Percentiles rank a stretch among this genome's conserved stretches.
phyloP scores from a whole-genome alignment of 2,888 invertebrate species.

The Ditula angustiorana region DNA sequence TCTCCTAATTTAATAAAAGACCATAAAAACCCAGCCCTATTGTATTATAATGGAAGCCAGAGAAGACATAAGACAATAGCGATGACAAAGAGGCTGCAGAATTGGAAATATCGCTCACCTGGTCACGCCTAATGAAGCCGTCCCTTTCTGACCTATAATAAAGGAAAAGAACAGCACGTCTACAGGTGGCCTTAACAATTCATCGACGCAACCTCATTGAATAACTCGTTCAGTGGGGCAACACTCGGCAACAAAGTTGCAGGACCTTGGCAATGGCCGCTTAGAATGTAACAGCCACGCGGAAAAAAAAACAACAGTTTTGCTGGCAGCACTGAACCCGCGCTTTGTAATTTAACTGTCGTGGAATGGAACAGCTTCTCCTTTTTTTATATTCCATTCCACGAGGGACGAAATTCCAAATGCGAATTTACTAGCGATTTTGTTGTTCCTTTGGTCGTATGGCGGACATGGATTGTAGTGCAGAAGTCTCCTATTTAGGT shows the following conservation, averaged over 20 bases:
- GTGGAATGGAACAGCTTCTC: neutral
- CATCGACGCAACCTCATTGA: conserved; percentile 11
- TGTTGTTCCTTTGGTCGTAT: neutral
- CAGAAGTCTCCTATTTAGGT: neutral
- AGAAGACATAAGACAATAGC: neutral
- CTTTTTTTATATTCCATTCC: neutral
- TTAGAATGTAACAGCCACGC: neutral
- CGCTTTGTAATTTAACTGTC: neutral
- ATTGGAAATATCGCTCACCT: neutral
- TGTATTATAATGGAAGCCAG: neutral
- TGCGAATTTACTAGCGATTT: neutral
- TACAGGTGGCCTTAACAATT: neutral
- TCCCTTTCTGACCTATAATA: neutral
- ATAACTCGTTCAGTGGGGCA: conserved; percentile 19
- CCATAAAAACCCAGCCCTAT: neutral
- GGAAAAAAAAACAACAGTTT: neutral
- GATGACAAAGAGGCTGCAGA: neutral
- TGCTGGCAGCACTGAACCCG: neutral
- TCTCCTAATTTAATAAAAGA: neutral
- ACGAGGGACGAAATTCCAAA: neutral
- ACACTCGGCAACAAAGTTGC: conserved; percentile 39
- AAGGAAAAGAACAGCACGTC: neutral
- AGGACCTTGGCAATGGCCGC: conserved; percentile 33
- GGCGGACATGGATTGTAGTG: too few species aligned
- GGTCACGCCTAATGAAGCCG: neutral